These are phyloP conservation scores for Balaeniceps rex DNA, from an alignment of 2,113 vertebrate species.

Conservation along the genomic window DNA sequence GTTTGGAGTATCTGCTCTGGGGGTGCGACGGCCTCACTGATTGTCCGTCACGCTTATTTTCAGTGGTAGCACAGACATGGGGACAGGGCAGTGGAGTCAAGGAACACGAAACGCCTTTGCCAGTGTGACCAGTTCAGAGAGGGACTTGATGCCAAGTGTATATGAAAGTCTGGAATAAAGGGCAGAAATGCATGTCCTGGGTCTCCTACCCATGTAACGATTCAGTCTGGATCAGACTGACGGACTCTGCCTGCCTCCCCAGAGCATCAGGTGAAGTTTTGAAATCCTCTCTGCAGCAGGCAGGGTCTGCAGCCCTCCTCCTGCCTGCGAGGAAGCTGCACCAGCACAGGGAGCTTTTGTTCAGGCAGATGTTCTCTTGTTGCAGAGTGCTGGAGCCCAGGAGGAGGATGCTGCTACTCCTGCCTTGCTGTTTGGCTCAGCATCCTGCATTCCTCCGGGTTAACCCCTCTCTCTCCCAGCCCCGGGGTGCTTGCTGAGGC, in stretches of 20 bases:
- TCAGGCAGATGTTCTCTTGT: not conserved
- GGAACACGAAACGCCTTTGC: not conserved
- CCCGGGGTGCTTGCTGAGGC: not conserved
- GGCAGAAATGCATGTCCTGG: not conserved
- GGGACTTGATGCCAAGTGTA: not conserved
- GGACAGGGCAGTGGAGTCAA: not conserved
- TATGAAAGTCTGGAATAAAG: not conserved
- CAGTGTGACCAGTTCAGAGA: not conserved
- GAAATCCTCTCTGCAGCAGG: not conserved
- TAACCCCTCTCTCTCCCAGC: not conserved
- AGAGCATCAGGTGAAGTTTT: not conserved
- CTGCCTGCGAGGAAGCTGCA: not conserved
- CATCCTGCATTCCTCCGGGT: not conserved
- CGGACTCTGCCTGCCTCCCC: not conserved
- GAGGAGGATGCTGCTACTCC: not conserved
- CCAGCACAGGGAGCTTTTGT: not conserved
- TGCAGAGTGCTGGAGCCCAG: not conserved
- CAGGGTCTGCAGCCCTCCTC: not conserved
- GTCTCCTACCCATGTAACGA: not conserved
- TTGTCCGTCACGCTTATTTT: not conserved
- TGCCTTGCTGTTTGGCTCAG: not conserved
- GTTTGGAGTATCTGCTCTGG: not conserved
- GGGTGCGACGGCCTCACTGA: not conserved
- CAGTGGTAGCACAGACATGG: not conserved
- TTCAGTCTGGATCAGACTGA: not conserved